Conservation (phyloP, 2,888 invertebrate genomes). For the Tetranychus truncatus region DNA sequence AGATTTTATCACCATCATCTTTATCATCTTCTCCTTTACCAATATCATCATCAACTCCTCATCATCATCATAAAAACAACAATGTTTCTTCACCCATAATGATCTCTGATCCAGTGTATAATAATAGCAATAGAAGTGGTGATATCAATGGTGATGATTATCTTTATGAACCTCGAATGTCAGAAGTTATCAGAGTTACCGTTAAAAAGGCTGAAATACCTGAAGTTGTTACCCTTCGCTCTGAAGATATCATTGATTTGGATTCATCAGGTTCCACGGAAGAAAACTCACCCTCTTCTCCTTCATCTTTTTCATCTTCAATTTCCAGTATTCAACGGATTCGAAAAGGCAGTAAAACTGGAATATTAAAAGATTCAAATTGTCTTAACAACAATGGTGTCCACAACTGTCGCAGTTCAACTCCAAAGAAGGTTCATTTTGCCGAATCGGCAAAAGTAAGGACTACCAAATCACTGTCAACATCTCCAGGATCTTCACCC, state of each 20-base stretch:
- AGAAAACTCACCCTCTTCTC: not conserved
- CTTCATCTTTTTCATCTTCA: constrained; percentile 3
- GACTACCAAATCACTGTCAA: not conserved
- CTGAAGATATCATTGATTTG: not conserved
- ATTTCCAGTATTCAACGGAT: not conserved
- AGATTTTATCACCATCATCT: not conserved
- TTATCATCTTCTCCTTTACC: not conserved
- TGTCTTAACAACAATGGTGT: not conserved
- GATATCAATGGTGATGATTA: not conserved
- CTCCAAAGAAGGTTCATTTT: constrained; percentile 11
- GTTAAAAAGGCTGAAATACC: constrained; percentile 8
- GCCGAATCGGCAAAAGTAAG: constrained; percentile 9
- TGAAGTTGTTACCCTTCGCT: not conserved
- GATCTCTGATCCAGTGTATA: not conserved
- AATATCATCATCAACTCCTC: not conserved
- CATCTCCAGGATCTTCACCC: not conserved
- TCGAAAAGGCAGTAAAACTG: not conserved
- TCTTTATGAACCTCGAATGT: not conserved
- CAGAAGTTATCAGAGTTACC: constrained; percentile 11
- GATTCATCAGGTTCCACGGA: not conserved
- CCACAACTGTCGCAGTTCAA: not conserved
- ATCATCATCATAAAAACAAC: not conserved
- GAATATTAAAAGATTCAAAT: constrained; percentile 11
- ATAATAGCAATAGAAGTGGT: not conserved
- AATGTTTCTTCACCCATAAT: not conserved